Evolutionary conservation across 2,888 invertebrate species (phyloP).

Genomic region (Cheilosia urbana): DNA sequence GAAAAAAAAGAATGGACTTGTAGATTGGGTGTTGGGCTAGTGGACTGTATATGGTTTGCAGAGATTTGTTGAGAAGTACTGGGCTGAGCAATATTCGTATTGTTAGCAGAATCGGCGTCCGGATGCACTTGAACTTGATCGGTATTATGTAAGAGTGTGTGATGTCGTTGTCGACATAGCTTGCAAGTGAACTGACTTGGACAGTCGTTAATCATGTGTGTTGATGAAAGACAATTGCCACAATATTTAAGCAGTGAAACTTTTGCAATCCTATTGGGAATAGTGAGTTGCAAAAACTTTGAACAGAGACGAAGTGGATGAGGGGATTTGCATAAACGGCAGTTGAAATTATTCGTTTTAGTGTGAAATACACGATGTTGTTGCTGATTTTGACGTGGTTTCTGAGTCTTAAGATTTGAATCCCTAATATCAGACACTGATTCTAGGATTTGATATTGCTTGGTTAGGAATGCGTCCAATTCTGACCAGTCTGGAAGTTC

Average conservation of each 20-base stretch:
- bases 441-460: not conserved
- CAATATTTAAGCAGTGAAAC: not conserved
- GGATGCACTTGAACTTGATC: too few relatives aligned
- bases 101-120: not conserved
- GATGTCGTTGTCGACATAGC: not conserved
- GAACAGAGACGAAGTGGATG: not conserved
- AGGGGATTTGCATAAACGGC: not conserved
- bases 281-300: not conserved
- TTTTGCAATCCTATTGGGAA: not conserved
- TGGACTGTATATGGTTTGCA: not conserved
- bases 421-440: not conserved
- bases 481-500: not conserved
- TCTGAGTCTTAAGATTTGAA: too few relatives aligned
- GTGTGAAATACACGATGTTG: slow-evolving; percentile 1
- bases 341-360: not conserved
- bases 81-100: not conserved
- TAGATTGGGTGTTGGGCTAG: not conserved
- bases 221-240: not conserved
- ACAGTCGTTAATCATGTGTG: not conserved
- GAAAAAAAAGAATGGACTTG: not conserved
- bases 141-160: not conserved
- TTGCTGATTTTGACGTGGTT: not conserved
- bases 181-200: not conserved
- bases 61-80: not conserved
- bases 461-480: not conserved